Percentiles rank a stretch among this genome's conserved stretches.
These are phyloP conservation scores for Pheosia gnoma DNA, from an alignment of 2,888 invertebrate genomes.

Conservation along the genomic window DNA sequence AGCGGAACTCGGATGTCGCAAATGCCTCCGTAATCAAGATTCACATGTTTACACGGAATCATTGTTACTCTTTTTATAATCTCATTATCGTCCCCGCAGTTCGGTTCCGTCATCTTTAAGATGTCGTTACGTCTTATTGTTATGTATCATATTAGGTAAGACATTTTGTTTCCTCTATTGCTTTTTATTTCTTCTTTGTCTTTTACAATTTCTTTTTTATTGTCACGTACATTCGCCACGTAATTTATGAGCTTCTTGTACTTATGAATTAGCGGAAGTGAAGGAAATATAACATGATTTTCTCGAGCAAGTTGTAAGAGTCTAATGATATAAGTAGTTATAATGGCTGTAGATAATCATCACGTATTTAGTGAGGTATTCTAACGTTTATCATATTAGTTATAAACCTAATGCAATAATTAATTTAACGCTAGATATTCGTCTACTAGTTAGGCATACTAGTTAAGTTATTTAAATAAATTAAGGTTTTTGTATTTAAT, in stretches of 20 bases:
- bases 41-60: constrained; percentile 26
- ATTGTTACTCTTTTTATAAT: constrained; percentile 37
- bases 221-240: constrained; percentile 3
- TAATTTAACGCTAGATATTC: too few species aligned
- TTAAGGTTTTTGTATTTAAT: too few species aligned
- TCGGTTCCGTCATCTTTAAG: constrained; percentile 21
- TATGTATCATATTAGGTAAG: constrained; percentile 32
- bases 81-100: constrained; percentile 6
- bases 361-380: neutral
- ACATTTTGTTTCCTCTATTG: constrained; percentile 28
- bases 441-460: too few species aligned
- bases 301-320: neutral
- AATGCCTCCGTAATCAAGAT: constrained; percentile 20
- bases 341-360: neutral
- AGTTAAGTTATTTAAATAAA: too few species aligned
- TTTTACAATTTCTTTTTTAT: constrained; percentile 1
- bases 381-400: too few species aligned
- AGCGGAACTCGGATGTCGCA: constrained; percentile 21
- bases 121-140: constrained; percentile 34
- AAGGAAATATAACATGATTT: neutral
- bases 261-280: constrained; percentile 1
- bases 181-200: constrained; percentile 13
- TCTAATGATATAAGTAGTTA: neutral
- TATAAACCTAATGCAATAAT: too few species aligned
- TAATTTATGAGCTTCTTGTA: neutral